Evolutionary conservation across 2,888 invertebrate genomes (phyloP), one percentile per base, ranked within the genome.

Genomic region (Hypercompe scribonia): DNA sequence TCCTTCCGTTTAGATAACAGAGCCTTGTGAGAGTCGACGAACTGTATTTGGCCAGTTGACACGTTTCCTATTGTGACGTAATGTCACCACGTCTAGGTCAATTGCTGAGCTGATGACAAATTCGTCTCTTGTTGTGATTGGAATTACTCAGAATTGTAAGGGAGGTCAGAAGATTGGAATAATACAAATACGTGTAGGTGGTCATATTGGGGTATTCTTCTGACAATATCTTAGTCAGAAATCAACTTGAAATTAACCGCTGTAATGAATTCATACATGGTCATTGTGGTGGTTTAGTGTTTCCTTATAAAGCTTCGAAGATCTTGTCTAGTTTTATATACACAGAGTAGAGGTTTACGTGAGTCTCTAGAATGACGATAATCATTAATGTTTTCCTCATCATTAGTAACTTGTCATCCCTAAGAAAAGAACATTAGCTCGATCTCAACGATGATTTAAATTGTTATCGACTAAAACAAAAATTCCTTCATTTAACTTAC

Each of bases 1-100:
- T 83, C 80, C 82, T 86, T 86, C 86, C 85, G 82, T 75, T 76
- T 63, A 78, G 81, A 84, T 86, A 83, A 64, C 65, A 74, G 69
- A 72, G 72, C 86, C 86, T 86, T 80, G 80, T 7, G 21, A 18
- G 67, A 77, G 80, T 72, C 83, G 77, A 78, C 76, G 83, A 81
- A 80, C 84, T 79, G 72, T 78, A 74, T 81, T 81, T 84, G 76
- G 81, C 54, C 74, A 76, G 39, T 69, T 78, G 73, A 77, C 81
- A 83, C 72, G 79, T 82, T 86, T 84, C 78, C 78, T 84, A 78
- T 73, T 76, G 77, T 82, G 85, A 81, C 80, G 82, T 78, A 82
- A 82, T 66, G 34, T 63, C 70, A 70, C 72, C 71, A 50, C 50
- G 54, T 79, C 73, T 70, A 83, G 82, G 81, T 77, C 84, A 72